Evolutionary conservation across 2,797 vertebrate species (phyloP).

Genomic region (Labeo calbasu): DNA sequence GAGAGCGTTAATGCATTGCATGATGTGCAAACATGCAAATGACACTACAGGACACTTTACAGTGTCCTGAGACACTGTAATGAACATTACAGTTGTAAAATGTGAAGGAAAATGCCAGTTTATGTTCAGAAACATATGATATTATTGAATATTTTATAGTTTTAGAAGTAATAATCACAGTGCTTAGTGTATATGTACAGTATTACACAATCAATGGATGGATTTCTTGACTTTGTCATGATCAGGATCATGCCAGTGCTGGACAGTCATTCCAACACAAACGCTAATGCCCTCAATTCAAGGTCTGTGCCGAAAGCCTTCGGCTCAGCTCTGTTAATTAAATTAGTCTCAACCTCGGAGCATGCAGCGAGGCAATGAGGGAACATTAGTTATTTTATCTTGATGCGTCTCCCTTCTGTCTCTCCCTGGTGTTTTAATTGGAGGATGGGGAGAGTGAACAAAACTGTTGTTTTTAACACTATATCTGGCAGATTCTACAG

Average conservation of each 20-base stretch:
- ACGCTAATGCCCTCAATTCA: conserved; percentile 34
- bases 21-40: neutral
- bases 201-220: conserved; percentile 30
- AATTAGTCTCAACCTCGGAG: conserved; percentile 59
- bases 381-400: conserved; percentile 59
- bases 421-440: conserved; percentile 42
- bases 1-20: neutral
- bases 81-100: neutral
- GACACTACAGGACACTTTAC: neutral
- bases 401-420: conserved; percentile 43
- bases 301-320: conserved; percentile 46
- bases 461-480: conserved; percentile 42
- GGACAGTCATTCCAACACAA: conserved; percentile 47
- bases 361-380: conserved; percentile 53
- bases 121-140: neutral
- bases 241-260: conserved; percentile 30
- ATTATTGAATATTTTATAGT: neutral
- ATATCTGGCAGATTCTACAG: conserved; percentile 32
- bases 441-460: conserved; percentile 25
- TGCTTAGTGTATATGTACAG: neutral
- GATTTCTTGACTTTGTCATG: conserved; percentile 51
- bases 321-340: conserved; percentile 58
- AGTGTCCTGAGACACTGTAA: too few species aligned
- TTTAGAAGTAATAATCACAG: neutral
- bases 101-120: neutral